Percentiles rank a stretch among this genome's conserved stretches.
Conservation (phyloP, 2,113 vertebrate species). For the Lepisosteus oculatus region DNA sequence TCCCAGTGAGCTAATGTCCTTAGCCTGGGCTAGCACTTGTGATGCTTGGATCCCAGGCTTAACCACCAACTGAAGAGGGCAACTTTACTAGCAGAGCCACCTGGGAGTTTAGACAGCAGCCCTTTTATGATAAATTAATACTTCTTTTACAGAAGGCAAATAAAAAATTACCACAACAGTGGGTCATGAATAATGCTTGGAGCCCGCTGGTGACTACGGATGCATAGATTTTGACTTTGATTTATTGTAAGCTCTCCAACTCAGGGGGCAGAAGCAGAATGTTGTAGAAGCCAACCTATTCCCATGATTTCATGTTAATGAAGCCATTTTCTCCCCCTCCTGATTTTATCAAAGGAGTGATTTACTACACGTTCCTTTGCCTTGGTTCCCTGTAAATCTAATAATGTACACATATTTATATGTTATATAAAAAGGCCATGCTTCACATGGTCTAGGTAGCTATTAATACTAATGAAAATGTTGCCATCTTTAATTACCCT, state of each 20-base stretch:
- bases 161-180: no score
- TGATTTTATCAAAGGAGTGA: neutral
- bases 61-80: no score
- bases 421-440: slow-evolving; percentile 38
- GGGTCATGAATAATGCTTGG: no score
- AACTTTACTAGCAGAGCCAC: no score
- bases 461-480: slow-evolving; percentile 60
- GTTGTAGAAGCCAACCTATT: slow-evolving; percentile 40
- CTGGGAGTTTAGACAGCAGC: no score
- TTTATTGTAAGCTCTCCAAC: slow-evolving; percentile 51
- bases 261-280: slow-evolving; percentile 41
- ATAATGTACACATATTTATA: slow-evolving; percentile 50
- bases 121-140: no score
- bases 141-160: no score
- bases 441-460: slow-evolving; percentile 32
- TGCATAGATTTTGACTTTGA: slow-evolving; percentile 57
- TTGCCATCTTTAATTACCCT: slow-evolving; percentile 41
- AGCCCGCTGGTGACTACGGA: slow-evolving; percentile 35
- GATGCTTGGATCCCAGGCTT: no score
- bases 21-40: no score
- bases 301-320: slow-evolving; percentile 34
- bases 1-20: no score
- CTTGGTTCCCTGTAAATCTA: slow-evolving; percentile 63
- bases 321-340: slow-evolving; percentile 51
- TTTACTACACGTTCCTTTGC: slow-evolving; percentile 40